Evolutionary conservation across 2,888 invertebrate species (phyloP).

Genomic region (Byasa hedistus): DNA sequence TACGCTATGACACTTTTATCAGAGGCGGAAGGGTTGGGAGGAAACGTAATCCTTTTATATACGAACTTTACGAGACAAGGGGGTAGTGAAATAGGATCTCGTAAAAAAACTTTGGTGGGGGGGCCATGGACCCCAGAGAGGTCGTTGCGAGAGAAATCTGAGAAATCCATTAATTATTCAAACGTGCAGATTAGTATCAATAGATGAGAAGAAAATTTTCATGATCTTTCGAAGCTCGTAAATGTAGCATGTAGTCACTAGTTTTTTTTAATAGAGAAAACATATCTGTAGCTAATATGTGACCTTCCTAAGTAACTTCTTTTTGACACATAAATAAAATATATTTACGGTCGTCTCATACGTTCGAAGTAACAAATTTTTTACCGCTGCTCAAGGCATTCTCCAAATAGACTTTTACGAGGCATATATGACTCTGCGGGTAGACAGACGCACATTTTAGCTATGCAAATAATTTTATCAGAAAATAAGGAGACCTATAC

Average conservation of each 20-base stretch:
- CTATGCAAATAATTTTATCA: not conserved
- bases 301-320: not conserved
- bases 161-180: not conserved
- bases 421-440: not conserved
- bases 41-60: conserved; percentile 25
- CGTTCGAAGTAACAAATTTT: not conserved
- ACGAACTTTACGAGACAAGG: conserved; percentile 19
- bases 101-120: conserved; percentile 18
- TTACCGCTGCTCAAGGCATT: not conserved
- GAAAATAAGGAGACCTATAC: too few relatives aligned
- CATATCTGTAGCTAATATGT: too few relatives aligned
- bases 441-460: not conserved
- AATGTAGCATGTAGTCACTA: too few relatives aligned
- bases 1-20: conserved; percentile 19
- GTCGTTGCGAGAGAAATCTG: not conserved
- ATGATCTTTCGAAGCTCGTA: too few relatives aligned
- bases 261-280: too few relatives aligned
- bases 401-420: not conserved
- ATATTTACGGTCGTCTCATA: not conserved
- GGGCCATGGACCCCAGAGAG: not conserved
- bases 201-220: too few relatives aligned
- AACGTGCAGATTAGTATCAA: not conserved
- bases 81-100: conserved; percentile 19
- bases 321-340: not conserved
- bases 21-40: conserved; percentile 23